Conservation (phyloP, 2,797 vertebrate species). For the Octomys mimax region DNA sequence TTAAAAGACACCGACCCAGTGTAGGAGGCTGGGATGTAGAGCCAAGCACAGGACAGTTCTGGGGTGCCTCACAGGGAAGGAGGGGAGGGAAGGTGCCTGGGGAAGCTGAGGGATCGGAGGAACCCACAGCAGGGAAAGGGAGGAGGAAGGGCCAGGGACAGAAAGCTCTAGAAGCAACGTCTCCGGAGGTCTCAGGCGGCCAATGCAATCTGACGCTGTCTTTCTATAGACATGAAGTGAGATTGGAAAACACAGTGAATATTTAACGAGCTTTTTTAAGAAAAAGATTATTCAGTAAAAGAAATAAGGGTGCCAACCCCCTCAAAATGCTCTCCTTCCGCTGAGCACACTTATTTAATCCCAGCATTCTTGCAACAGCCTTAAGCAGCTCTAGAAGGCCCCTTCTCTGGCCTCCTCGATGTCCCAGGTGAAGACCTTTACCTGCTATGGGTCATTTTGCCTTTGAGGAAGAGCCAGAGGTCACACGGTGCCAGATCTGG, state of each 20-base stretch:
- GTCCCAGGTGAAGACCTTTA: neutral
- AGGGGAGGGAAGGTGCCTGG: too few species aligned
- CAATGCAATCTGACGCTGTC: neutral
- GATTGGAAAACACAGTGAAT: neutral
- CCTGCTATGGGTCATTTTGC: neutral
- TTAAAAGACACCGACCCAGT: accelerated
- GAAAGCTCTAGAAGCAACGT: neutral
- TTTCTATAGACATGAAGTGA: too few species aligned
- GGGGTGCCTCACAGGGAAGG: neutral
- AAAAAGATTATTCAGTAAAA: neutral
- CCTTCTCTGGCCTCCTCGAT: neutral
- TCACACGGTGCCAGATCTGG: neutral
- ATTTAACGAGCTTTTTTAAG: neutral
- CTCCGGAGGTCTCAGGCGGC: neutral
- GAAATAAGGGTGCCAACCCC: neutral
- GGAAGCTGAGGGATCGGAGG: too few species aligned
- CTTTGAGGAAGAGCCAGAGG: neutral
- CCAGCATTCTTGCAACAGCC: neutral
- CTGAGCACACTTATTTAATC: neutral
- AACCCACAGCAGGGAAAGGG: too few species aligned
- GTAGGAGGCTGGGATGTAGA: too few species aligned
- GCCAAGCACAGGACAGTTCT: too few species aligned
- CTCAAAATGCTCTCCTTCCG: neutral
- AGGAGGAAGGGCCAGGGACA: neutral
- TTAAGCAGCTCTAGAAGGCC: neutral